Base-by-base conservation (phyloP, 2,113 vertebrate species). In the Heterochromis multidens region DNA sequence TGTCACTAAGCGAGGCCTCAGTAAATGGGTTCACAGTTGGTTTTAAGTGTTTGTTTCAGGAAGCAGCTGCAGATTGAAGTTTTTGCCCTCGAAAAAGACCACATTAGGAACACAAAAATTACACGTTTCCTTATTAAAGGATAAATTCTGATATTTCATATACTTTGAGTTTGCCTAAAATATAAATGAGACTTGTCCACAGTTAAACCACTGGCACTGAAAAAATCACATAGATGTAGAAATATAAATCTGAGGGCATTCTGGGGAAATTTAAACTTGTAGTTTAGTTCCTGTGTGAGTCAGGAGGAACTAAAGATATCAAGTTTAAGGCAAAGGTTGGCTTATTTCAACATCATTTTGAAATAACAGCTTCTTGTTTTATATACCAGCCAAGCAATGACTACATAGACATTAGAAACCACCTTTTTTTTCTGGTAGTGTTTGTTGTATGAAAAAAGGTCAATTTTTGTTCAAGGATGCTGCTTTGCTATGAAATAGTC, bases 371-470 rank as follows among this genome's bases (percentile, higher is more conserved):
- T 54, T 0, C 16, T 29, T 52, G 43, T 72, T 52, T 72, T 72
- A 16, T 29, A 5, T 49, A 6, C 9, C 5, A 27, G 40, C 17
- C 40, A 29, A 29, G 40, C 40, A 49, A 49, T 49, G 0, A 0
- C 40, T 29, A 49, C 31, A 19, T 3, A 60, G 59, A 9, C 63
- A 46, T 29, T 70, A 49, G 12, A 70, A n/a, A 43, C 14, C 4
- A 2, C 4, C 0, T 1, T 67, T 43, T 67, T 16, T 46, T 67
- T 43, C 14, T 67, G n/a, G 13, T 25, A 17, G 16, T 49, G 13
- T 49, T 6, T 49, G 13, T 5, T 40, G 13, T 46, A 13, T 49
- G 46, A 43, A 3, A 43, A 43, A 1, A 40, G 2, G 3, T 13
- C 37, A 3, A 3, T 11, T 37, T 37, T 37, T 11, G 12, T 14